These are phyloP conservation scores for Anastrepha ludens DNA, from an alignment of 1,140 invertebrate species.

Conservation along the genomic window DNA sequence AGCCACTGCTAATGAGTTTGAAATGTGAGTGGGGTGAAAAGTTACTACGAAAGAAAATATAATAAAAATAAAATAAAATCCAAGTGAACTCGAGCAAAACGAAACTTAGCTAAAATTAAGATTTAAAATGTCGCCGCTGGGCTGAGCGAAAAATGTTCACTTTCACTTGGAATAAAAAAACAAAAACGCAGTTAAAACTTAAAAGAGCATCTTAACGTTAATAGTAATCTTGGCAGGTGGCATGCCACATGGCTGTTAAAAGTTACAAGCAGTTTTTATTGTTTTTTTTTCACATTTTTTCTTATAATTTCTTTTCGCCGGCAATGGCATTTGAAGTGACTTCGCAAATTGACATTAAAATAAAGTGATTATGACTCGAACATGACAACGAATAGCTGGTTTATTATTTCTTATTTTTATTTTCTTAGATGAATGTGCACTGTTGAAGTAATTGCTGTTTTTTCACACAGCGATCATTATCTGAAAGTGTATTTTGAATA, in stretches of 20 bases:
- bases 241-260: background rate
- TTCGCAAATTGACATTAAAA: conserved; percentile 9
- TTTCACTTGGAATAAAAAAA: conserved; percentile 10
- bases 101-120: conserved; percentile 27
- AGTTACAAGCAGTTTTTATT: background rate
- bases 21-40: background rate
- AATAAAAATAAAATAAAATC: background rate
- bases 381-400: background rate
- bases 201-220: background rate
- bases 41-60: background rate
- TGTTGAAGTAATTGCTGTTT: background rate
- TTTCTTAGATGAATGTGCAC: background rate
- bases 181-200: background rate
- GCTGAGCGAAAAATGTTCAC: conserved; percentile 34
- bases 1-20: conserved; percentile 30
- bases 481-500: too few relatives aligned
- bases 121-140: conserved; percentile 45
- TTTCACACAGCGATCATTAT: too few relatives aligned
- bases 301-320: background rate
- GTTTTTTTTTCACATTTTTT: background rate
- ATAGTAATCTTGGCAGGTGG: background rate
- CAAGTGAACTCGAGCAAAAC: background rate
- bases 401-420: conserved; percentile 3
- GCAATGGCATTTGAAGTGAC: conserved; percentile 33
- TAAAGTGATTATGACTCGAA: conserved; percentile 11